Evolutionary conservation across 2,888 invertebrate species (phyloP).

Genomic region (Ceramica pisi): DNA sequence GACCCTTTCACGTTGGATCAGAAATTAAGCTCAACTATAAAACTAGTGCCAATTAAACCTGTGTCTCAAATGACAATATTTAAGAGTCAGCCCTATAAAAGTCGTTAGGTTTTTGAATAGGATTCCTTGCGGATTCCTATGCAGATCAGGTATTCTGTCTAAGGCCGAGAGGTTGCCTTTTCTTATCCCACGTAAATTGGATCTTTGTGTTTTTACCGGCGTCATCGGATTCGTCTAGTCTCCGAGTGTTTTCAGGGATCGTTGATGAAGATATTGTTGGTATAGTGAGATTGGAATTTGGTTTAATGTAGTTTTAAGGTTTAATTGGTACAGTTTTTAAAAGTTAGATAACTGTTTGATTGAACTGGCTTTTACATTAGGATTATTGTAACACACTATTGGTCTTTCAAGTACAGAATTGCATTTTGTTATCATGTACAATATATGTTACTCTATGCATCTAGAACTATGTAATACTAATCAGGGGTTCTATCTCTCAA

Average conservation of each 20-base stretch:
- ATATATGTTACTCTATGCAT: too few relatives aligned
- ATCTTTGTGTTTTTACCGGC: constrained; percentile 44
- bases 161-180: constrained; percentile 43
- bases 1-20: not conserved
- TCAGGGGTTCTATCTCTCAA: not conserved
- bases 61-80: constrained; percentile 32
- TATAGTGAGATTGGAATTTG: not conserved
- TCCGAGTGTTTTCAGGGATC: constrained; percentile 15
- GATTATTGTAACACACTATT: not conserved
- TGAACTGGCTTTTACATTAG: too few relatives aligned
- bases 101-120: constrained; percentile 45
- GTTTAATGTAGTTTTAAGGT: not conserved
- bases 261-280: constrained; percentile 29
- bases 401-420: too few relatives aligned
- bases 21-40: constrained; percentile 23
- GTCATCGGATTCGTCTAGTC: constrained; percentile 20
- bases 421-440: too few relatives aligned
- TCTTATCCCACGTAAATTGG: constrained; percentile 55
- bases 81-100: constrained; percentile 41
- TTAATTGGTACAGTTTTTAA: not conserved
- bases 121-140: constrained; percentile 48
- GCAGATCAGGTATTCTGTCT: constrained; percentile 56
- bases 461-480: too few relatives aligned
- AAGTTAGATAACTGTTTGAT: too few relatives aligned
- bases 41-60: constrained; percentile 26